A percentile compares a stretch with the other conserved stretches of the same genome.
These are phyloP conservation scores for Girardinichthys multiradiatus DNA, from an alignment of 2,113 vertebrate genomes.

Conservation along the genomic window DNA sequence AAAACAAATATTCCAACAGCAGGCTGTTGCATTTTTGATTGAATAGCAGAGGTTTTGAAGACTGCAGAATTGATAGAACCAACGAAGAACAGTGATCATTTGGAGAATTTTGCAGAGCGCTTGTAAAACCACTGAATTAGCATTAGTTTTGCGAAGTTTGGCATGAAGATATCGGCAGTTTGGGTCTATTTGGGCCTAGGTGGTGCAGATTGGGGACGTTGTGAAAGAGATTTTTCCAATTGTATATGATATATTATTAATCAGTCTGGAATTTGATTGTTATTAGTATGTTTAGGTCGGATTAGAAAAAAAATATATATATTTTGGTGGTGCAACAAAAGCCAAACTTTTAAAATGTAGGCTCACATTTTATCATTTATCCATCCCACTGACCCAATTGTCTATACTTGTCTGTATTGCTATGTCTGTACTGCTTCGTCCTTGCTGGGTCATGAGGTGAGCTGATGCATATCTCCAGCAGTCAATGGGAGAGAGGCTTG, in stretches of 20 bases:
- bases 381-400: no score
- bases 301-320: background rate
- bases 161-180: background rate
- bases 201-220: background rate
- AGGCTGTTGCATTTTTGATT: slow-evolving; percentile 13
- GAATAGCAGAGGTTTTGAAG: background rate
- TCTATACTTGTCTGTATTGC: no score
- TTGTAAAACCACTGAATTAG: background rate
- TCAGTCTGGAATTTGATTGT: no score
- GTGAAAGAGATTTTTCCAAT: background rate
- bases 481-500: no score
- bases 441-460: no score
- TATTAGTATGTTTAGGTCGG: background rate
- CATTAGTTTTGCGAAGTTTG: background rate
- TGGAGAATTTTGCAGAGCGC: background rate
- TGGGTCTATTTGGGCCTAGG: no score
- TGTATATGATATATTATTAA: no score
- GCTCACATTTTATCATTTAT: no score
- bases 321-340: background rate
- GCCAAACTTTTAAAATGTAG: background rate
- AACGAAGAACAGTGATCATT: background rate
- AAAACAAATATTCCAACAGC: slow-evolving; percentile 23
- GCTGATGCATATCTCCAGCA: no score
- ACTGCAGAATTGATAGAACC: background rate
- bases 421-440: no score